Evolutionary conservation across 1,140 invertebrate species (phyloP).

Genomic region (Saccostrea echinata): DNA sequence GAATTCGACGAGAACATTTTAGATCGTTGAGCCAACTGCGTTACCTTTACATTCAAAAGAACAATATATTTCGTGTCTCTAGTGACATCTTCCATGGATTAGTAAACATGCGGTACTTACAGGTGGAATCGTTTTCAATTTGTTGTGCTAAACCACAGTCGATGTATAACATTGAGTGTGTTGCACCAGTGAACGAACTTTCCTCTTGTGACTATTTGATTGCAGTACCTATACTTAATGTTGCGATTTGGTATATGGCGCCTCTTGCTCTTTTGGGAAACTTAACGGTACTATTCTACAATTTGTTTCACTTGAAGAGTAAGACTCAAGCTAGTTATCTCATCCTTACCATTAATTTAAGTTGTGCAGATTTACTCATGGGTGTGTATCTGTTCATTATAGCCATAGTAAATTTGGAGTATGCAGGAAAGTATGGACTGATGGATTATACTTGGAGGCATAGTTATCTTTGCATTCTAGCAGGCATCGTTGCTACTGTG

Average conservation of each 20-base stretch:
- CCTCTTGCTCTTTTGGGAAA: conserved; percentile 61
- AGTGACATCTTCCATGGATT: conserved; percentile 54
- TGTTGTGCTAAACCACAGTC: conserved; percentile 57
- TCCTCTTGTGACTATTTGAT: conserved; percentile 65
- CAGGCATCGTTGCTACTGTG: conserved; percentile 68
- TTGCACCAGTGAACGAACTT: conserved; percentile 55
- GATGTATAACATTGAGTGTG: conserved; percentile 52
- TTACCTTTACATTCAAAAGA: conserved; percentile 49
- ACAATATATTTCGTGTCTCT: conserved; percentile 47
- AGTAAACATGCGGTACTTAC: conserved; percentile 48
- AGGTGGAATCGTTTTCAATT: conserved; percentile 56
- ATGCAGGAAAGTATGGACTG: conserved; percentile 63
- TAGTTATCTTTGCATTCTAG: conserved; percentile 62
- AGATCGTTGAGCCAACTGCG: conserved; percentile 9
- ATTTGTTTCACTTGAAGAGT: not conserved
- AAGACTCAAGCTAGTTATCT: conserved; percentile 4
- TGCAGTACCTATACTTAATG: conserved; percentile 43
- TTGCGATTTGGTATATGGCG: conserved; percentile 60
- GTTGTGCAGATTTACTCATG: conserved; percentile 68
- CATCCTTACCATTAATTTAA: conserved; percentile 60
- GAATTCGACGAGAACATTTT: conserved; percentile 14
- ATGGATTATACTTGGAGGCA: conserved; percentile 65
- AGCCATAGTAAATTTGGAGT: conserved; percentile 66
- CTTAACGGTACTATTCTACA: conserved; percentile 48
- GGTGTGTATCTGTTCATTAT: conserved; percentile 74